A percentile compares a stretch with the other conserved stretches of the same genome.
phyloP scores from a whole-genome alignment of 2,888 invertebrate genomes.

The Ornithoptera priamus region DNA sequence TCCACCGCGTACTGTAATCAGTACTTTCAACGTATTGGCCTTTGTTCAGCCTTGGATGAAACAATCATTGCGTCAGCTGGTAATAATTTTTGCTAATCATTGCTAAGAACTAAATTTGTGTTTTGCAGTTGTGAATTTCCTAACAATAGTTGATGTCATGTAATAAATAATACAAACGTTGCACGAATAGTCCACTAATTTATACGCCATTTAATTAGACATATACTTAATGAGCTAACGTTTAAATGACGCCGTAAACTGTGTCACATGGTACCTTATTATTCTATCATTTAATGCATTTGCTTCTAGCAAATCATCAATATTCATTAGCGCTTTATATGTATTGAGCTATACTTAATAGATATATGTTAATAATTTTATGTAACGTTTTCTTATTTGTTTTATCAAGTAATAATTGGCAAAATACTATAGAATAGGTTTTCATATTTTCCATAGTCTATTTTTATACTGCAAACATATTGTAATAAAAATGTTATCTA shows the following conservation, averaged over 20 bases:
- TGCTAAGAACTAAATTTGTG: constrained; percentile 5
- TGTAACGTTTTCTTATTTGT: constrained; percentile 1
- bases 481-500: too few species aligned
- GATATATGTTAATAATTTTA: not conserved
- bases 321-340: constrained; percentile 9
- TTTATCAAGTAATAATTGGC: not conserved
- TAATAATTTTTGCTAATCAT: constrained; percentile 33
- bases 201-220: not conserved
- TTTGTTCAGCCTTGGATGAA: constrained; percentile 65
- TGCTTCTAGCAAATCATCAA: constrained; percentile 5
- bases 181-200: not conserved
- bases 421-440: not conserved
- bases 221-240: not conserved
- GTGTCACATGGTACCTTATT: constrained; percentile 1
- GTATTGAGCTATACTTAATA: not conserved
- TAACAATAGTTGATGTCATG: constrained; percentile 15
- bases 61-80: constrained; percentile 58
- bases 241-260: constrained; percentile 6
- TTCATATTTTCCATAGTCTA: not conserved
- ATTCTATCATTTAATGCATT: not conserved
- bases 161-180: not conserved
- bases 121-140: constrained; percentile 32
- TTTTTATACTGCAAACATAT: too few species aligned
- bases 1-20: constrained; percentile 59
- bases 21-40: constrained; percentile 66